Conservation (phyloP, 2,113 vertebrate genomes). For the Lepidothrix coronata region DNA sequence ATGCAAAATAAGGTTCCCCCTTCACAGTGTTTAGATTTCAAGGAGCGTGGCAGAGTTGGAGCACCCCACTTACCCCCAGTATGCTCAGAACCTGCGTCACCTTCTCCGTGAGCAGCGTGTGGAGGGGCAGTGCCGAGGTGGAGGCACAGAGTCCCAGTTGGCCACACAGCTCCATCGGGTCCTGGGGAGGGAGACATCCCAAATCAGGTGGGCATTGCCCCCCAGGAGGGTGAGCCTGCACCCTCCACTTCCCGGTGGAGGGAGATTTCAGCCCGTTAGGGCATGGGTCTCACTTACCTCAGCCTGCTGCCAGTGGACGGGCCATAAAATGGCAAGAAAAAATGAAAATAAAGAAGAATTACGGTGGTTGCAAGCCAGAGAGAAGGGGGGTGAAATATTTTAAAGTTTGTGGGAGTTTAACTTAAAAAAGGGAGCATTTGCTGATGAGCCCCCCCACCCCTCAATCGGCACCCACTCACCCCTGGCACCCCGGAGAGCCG, state of each 20-base stretch:
- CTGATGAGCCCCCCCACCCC: too few species aligned
- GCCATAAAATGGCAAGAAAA: not conserved
- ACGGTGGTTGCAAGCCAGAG: not conserved
- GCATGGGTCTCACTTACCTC: slow-evolving; percentile 46
- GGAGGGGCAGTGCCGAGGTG: slow-evolving; percentile 65
- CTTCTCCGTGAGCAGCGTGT: slow-evolving; percentile 71
- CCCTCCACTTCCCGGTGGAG: not conserved
- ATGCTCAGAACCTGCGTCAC: not conserved
- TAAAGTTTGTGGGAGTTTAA: not conserved
- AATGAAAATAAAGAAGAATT: slow-evolving; percentile 13
- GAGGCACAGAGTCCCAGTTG: slow-evolving; percentile 79
- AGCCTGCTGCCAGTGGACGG: slow-evolving; percentile 25
- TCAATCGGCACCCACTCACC: rapidly evolving
- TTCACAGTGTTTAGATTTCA: not conserved
- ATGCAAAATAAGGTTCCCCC: rapidly evolving
- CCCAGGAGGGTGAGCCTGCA: rapidly evolving
- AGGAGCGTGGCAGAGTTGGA: rapidly evolving
- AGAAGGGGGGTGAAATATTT: not conserved
- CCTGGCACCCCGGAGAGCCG: rapidly evolving
- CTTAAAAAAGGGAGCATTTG: not conserved
- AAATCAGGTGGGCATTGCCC: rapidly evolving
- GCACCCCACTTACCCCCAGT: slow-evolving; percentile 3
- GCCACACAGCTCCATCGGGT: slow-evolving; percentile 79
- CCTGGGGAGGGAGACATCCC: slow-evolving; percentile 52
- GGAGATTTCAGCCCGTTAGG: rapidly evolving